Percentiles rank a stretch among this genome's conserved stretches.
phyloP scores from a whole-genome alignment of 2,888 invertebrate genomes.

The Lamellibrachia satsuma region DNA sequence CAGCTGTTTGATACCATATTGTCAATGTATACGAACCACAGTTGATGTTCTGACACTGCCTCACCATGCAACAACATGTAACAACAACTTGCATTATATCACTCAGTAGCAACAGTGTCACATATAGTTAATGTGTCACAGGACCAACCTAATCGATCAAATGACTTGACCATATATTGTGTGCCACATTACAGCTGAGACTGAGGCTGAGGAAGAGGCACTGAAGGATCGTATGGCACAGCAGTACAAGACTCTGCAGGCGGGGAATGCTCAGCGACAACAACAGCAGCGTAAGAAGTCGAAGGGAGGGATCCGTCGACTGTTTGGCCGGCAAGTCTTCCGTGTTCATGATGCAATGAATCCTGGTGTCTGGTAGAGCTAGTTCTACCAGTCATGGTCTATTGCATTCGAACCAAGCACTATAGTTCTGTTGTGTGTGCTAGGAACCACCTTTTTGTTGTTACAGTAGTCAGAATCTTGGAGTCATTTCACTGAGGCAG shows the following conservation, averaged over 20 bases:
- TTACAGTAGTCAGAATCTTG: too few relatives aligned
- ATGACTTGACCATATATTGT: constrained; percentile 25
- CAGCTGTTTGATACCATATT: neutral
- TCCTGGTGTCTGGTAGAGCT: neutral
- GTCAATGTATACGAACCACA: neutral
- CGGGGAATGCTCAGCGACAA: constrained; percentile 23
- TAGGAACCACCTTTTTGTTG: too few relatives aligned
- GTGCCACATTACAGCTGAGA: constrained; percentile 48
- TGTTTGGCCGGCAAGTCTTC: neutral
- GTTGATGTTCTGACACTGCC: neutral
- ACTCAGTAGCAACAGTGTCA: neutral
- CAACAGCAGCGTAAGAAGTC: constrained; percentile 49
- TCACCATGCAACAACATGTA: neutral
- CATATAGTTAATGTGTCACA: neutral
- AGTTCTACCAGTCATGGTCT: neutral
- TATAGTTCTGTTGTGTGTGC: too few relatives aligned
- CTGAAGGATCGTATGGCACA: constrained; percentile 47
- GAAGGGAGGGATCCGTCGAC: constrained; percentile 23
- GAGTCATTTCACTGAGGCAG: too few relatives aligned
- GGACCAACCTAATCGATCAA: neutral
- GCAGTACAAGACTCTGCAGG: constrained; percentile 39
- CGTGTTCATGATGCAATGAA: neutral
- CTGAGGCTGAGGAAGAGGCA: constrained; percentile 60
- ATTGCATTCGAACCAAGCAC: too few relatives aligned
- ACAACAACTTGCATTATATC: neutral